Evolutionary conservation across 2,888 invertebrate genomes (phyloP), one percentile per base, ranked within the genome.

Genomic region (Pheosia gnoma): DNA sequence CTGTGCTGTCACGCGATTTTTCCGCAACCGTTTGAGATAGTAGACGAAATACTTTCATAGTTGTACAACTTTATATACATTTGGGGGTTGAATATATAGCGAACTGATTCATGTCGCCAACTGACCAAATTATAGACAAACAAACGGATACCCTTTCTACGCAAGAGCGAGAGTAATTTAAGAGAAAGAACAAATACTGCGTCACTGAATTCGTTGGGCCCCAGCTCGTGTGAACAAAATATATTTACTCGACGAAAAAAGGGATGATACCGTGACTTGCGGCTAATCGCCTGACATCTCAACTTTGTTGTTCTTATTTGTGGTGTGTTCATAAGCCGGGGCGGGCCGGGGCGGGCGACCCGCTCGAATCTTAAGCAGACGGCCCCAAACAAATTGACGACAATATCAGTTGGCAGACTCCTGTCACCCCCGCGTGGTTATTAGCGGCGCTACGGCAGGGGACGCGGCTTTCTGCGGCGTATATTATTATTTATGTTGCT

Each of bases 221-320:
- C 68, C 53, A 58, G 64, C 61, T 65, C 61, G 63, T 78, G 72
- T 65, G 70, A 73, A 81, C 75, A 80, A 80, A 82, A 85, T 84
- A 81, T 83, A 84, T 83, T 81, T 81, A 81, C 79, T 83, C 79
- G 77, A 77, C 70, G 75, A 84, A 81, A 84, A 84, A 83, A 81
- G 78, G 81, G 79, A 85, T 81, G 83, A 84, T 87, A 86, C 82
- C 84, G 84, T 87, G 87, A 87, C 85, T 86, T 73, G 78, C 76
- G 79, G 82, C 86, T 90, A 89, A 92, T 91, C 88, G 91, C 77
- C 83, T 85, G 87, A 90, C 88, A 85, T 89, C 87, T 87, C 84
- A 89, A 90, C 89, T 90, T 89, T 89, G 88, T 90, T 90, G 89
- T 89, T 88, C 86, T 89, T 90, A 88, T 90, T 89, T 86, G 86